These are phyloP conservation scores for Danio tinwini DNA, from an alignment of 2,797 vertebrate species.

Conservation along the genomic window DNA sequence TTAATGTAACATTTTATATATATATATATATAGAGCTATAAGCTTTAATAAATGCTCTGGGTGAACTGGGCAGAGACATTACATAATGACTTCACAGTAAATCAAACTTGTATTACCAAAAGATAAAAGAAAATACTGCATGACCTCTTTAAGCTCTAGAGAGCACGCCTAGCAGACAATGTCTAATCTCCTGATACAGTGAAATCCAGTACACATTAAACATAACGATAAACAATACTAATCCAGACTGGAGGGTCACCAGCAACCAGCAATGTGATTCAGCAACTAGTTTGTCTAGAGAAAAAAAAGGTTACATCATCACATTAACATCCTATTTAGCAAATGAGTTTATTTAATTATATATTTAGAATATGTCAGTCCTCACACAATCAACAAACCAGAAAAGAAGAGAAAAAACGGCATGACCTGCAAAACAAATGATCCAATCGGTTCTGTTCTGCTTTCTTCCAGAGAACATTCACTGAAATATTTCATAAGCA, in stretches of 20 bases:
- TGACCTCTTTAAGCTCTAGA: not conserved
- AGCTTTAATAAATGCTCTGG: not conserved
- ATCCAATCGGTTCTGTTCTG: not conserved
- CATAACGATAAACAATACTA: slow-evolving; percentile 1
- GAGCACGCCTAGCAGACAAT: not conserved
- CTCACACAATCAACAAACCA: not conserved
- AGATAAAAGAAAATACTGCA: not conserved
- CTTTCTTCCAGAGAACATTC: not conserved
- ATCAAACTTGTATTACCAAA: not conserved
- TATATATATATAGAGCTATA: too few relatives aligned
- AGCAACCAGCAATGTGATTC: not conserved
- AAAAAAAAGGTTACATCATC: slow-evolving; percentile 67
- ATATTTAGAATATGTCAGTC: not conserved
- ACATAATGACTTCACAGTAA: not conserved
- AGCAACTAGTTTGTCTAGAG: not conserved
- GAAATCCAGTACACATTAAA: slow-evolving; percentile 16
- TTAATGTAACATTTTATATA: too few relatives aligned
- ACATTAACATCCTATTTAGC: slow-evolving; percentile 45
- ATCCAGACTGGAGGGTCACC: slow-evolving; percentile 14
- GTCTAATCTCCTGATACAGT: not conserved
- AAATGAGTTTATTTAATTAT: slow-evolving; percentile 11
- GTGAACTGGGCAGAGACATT: not conserved
- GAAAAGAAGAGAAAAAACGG: not conserved
- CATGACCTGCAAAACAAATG: slow-evolving; percentile 7
- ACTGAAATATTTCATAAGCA: not conserved